Base-by-base conservation (phyloP, 2,888 invertebrate species). In the Amblyteles armatorius region DNA sequence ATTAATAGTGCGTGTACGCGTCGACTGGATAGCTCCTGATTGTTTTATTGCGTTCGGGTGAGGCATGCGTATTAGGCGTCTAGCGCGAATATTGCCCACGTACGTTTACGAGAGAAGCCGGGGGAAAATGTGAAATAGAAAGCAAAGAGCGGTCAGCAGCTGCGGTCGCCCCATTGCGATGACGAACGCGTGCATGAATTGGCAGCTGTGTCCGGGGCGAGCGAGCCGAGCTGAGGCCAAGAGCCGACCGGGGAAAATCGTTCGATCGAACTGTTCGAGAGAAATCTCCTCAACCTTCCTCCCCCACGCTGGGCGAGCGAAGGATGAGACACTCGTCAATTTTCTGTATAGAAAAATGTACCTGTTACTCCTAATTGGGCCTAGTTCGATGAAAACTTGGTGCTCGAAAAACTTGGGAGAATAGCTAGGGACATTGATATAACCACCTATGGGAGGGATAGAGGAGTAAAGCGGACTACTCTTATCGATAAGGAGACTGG, bases 101-200 rank as follows among this genome's bases (percentile, higher is more conserved):
- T 79, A 57, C 78, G 81, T 81, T 82, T 82, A 79, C 79, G 79
- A 65, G 63, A 67, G 79, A 63, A 63, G 63, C 29, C 74, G 81
- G 79, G 82, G 44, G 44, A 48, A 84, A 81, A 81, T 78, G 84
- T 71, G 82, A 82, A 84, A 82, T 84, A 84, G 84, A 84, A 84
- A 84, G 84, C 84, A 48, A 48, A 65, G 52, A 57, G 74, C 60
- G 76, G 67, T 52, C 71, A 65, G 78, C 80, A 83, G 84, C 84
- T 80, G 78, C 81, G 73, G 82, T 78, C 80, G 80, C 77, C 80
- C 84, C 80, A 77, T 80, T 84, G 77, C 71, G 80, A 84, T 84
- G 84, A 84, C 84, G 84, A 84, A 80, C 80, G 80, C 72, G 77
- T 84, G 73, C 72, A 80, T 84, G 77, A 77, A 84, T 84, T 80